Evolutionary conservation across 2,113 vertebrate species (phyloP), one percentile per base, ranked within the genome.

Genomic region (Misgurnus mizolepis): DNA sequence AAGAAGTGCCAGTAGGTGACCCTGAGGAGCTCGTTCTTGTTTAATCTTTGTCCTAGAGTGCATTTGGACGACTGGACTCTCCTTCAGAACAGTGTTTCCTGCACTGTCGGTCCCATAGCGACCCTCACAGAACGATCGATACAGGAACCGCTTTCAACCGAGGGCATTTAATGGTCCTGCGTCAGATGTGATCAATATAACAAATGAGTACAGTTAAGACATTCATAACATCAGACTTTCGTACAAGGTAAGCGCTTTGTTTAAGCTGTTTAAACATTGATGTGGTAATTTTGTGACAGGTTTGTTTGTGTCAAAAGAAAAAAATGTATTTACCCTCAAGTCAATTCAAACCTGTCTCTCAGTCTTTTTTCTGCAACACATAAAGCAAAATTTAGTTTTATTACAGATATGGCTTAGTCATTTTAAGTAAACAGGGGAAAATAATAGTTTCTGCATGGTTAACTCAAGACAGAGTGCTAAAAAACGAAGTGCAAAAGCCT

Each of bases 161-260:
- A 86, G 73, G 85, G 61, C 86, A 88, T 82, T 86, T 88, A 89
- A 89, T 87, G 82, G 83, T 88, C 87, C 77, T 84, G 80, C 43
- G 77, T 82, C 85, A 84, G 84, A 71, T 67, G 22, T 49, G 67
- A 90, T 90, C 89, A 86, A 91, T 90, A 78, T 78, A 83, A 88
- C 82, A 88, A 88, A 91, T 80, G 60, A 77, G 67, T 79, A 70
- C 79, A 85, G 85, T 89, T 81, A 84, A 83, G 67, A 76, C 49
- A 74, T 65, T 41, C 74, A 53, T 34, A 17, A 66, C 64, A 75
- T 62, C 58, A 75, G 40, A 62, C 4, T 40, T 11, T 60, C 55
- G 60, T 74, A 74, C 5, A 64, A 62, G 45, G 34, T 49, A 55
- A 66, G 47, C 43, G 18, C 73, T 76, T 77, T 75, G 41, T 75